Conservation (phyloP, 1,140 invertebrate genomes). For the Drosophila busckii region DNA sequence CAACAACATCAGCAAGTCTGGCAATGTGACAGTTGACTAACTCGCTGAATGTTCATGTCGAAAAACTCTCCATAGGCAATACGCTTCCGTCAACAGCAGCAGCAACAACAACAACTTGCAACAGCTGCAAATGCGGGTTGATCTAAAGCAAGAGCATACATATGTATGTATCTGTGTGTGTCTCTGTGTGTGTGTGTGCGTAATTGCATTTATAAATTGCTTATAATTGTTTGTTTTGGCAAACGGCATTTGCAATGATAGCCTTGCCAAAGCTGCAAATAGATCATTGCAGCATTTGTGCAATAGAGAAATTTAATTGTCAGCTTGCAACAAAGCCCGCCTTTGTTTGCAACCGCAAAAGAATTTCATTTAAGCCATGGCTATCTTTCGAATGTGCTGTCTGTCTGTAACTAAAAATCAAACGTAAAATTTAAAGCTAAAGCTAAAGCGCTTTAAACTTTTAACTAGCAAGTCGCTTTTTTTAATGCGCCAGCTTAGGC, state of each 20-base stretch:
- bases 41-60: conserved; percentile 46
- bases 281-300: conserved; percentile 5
- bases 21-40: conserved; percentile 70
- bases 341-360: too few species aligned
- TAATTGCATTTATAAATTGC: conserved; percentile 62
- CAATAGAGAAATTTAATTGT: too few species aligned
- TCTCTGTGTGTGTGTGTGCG: too few species aligned
- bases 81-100: conserved; percentile 49
- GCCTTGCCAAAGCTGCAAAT: conserved; percentile 11
- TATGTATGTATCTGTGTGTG: conserved; percentile 8
- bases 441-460: too few species aligned
- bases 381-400: too few species aligned
- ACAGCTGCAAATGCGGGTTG: conserved; percentile 25
- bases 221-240: conserved; percentile 34
- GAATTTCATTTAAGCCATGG: too few species aligned
- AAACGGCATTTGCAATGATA: too few species aligned
- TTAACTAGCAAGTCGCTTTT: too few species aligned
- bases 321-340: too few species aligned
- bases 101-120: conserved; percentile 16
- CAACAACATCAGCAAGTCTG: conserved; percentile 30
- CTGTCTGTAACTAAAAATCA: too few species aligned
- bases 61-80: conserved; percentile 38
- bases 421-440: too few species aligned
- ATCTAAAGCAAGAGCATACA: conserved; percentile 27
- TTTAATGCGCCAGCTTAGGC: too few species aligned